These are phyloP conservation scores for Cinclus mexicanus DNA, from an alignment of 2,113 vertebrate genomes.

Conservation along the genomic window DNA sequence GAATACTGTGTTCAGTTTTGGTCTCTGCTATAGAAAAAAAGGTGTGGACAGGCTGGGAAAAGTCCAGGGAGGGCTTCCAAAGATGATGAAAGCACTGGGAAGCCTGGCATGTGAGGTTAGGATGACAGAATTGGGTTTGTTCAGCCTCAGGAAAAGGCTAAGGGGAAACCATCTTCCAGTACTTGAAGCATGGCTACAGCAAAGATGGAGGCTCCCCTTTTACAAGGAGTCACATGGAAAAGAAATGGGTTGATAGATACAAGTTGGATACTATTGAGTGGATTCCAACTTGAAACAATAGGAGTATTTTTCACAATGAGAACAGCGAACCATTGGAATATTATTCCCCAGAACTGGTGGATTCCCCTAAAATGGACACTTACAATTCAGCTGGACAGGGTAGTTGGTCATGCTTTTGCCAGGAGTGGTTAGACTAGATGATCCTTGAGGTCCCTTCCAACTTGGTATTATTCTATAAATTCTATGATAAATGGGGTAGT, in stretches of 20 bases:
- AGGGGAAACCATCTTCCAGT: neutral
- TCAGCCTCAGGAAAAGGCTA: neutral
- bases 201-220: neutral
- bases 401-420: neutral
- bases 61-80: neutral
- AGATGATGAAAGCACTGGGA: neutral
- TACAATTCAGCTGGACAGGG: fast-evolving
- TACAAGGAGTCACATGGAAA: neutral
- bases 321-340: neutral
- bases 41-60: neutral
- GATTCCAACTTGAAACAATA: fast-evolving
- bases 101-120: neutral
- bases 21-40: neutral
- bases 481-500: neutral
- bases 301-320: neutral
- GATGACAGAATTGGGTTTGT: neutral
- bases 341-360: neutral
- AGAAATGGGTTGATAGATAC: neutral
- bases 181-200: neutral
- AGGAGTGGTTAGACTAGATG: neutral
- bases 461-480: neutral
- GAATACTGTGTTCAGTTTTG: too few relatives aligned
- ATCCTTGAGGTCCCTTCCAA: neutral
- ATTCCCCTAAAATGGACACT: neutral
- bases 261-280: neutral